These are phyloP conservation scores for Erythrolamprus reginae DNA, from an alignment of 2,113 vertebrate genomes.

Conservation along the genomic window DNA sequence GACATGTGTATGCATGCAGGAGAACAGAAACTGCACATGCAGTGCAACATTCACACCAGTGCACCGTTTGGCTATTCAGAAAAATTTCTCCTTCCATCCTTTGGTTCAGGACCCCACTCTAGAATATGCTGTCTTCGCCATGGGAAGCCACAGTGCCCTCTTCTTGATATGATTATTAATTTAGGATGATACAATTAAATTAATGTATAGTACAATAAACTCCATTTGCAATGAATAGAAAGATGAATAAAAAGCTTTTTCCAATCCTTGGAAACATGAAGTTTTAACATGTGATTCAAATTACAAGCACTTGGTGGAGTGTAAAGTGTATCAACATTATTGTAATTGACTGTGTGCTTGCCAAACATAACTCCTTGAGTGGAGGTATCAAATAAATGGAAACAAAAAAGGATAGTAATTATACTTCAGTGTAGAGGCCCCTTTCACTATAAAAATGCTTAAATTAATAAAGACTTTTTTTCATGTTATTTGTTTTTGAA, in stretches of 20 bases:
- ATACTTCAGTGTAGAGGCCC: conserved; percentile 28
- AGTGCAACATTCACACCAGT: no score
- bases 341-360: conserved; percentile 10
- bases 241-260: not conserved
- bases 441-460: conserved; percentile 21
- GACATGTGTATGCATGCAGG: no score
- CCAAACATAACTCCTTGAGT: conserved; percentile 9
- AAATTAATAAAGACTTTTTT: conserved; percentile 30
- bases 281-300: not conserved
- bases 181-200: not conserved
- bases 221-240: not conserved
- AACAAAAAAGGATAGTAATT: conserved; percentile 23
- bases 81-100: not conserved
- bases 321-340: not conserved
- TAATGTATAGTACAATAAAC: not conserved
- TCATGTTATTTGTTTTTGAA: not conserved
- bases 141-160: not conserved
- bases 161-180: no score
- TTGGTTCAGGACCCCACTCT: not conserved
- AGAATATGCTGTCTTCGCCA: not conserved
- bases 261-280: not conserved
- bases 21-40: no score
- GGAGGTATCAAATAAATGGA: conserved; percentile 23
- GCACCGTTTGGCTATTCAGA: no score
- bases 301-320: not conserved